Percentiles rank a stretch among this genome's conserved stretches.
Conservation (phyloP, 2,113 vertebrate genomes). For the Gallinago media region DNA sequence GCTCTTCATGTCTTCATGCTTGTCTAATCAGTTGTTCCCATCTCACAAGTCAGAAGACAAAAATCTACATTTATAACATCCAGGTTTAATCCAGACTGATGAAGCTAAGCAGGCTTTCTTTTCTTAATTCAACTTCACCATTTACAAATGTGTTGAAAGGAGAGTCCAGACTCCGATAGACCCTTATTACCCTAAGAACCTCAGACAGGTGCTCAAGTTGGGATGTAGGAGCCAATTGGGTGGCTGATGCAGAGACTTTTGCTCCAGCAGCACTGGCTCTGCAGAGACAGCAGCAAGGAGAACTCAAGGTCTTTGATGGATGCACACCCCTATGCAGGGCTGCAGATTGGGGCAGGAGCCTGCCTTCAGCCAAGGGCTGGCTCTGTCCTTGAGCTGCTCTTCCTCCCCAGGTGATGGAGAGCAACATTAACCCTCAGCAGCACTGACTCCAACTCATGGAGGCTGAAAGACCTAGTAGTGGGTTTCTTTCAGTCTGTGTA, state of each 20-base stretch:
- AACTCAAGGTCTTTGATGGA: neutral
- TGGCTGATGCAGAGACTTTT: neutral
- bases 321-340: neutral
- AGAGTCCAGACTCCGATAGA: neutral
- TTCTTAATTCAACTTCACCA: neutral
- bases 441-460: neutral
- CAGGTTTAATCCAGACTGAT: neutral
- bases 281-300: neutral
- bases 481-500: neutral
- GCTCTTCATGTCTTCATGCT: neutral
- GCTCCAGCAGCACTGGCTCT: neutral
- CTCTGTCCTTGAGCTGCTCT: neutral
- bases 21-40: neutral
- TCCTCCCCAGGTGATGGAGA: neutral
- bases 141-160: neutral
- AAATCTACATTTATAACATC: neutral
- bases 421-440: neutral
- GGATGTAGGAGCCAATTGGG: neutral
- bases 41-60: neutral
- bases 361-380: neutral
- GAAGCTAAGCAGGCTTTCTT: neutral
- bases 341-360: neutral
- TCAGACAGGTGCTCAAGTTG: neutral
- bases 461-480: neutral
- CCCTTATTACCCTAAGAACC: neutral